These are phyloP conservation scores for Lutraria lutraria DNA, from an alignment of 2,888 invertebrate species.

Conservation along the genomic window DNA sequence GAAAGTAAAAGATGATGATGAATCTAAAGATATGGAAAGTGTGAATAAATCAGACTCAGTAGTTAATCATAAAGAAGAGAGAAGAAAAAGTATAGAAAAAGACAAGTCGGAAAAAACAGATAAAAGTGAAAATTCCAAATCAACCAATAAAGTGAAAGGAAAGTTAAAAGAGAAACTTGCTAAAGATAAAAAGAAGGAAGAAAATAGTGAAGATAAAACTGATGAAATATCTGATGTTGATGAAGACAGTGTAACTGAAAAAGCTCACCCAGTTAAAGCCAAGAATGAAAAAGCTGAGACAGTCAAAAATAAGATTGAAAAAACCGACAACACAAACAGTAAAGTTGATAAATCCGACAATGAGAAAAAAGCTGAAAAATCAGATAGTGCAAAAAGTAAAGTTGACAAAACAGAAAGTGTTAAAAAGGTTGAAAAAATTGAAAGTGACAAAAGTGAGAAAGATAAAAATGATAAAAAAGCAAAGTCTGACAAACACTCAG, in stretches of 20 bases:
- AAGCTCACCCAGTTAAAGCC: conserved; percentile 11
- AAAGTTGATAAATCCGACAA: neutral
- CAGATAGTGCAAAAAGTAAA: neutral
- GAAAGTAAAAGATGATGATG: conserved; percentile 27
- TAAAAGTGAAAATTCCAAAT: conserved; percentile 37
- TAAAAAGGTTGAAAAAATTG: neutral
- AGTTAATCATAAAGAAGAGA: conserved; percentile 43
- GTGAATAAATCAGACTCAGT: neutral
- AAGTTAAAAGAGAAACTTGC: conserved; percentile 46
- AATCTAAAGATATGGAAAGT: neutral
- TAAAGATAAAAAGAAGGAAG: conserved; percentile 53
- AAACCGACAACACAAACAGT: conserved; percentile 17
- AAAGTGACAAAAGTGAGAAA: conserved; percentile 29
- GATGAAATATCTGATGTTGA: conserved; percentile 21
- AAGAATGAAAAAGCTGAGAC: conserved; percentile 33
- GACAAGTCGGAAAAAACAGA: conserved; percentile 34
- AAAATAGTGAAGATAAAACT: conserved; percentile 30
- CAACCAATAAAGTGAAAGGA: conserved; percentile 56
- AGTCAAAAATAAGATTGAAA: conserved; percentile 19
- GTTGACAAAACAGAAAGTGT: conserved; percentile 20
- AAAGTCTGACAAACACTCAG: conserved; percentile 27
- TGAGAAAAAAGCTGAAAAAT: neutral
- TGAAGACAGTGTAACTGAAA: neutral
- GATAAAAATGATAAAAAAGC: conserved; percentile 29
- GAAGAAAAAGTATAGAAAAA: conserved; percentile 46